Evolutionary conservation across 2,797 vertebrate genomes (phyloP).

Genomic region (Pangasius larnaudii): DNA sequence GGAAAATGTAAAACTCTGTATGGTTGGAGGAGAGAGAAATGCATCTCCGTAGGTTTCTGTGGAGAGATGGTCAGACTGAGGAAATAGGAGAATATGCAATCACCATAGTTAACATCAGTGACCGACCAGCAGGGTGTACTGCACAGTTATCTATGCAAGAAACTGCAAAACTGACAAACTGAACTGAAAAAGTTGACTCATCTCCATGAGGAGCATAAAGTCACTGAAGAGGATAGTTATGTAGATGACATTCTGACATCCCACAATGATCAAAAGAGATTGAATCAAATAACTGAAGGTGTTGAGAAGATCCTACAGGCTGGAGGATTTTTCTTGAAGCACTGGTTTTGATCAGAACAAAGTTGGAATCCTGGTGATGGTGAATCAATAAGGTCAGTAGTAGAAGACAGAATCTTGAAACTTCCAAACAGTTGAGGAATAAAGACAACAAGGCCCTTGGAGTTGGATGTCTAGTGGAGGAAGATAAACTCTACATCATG

Average conservation of each 20-base stretch:
- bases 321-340: conserved; percentile 3
- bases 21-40: conserved; percentile 22
- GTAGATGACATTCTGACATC: background rate
- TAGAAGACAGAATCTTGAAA: too few species aligned
- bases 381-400: too few species aligned
- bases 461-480: conserved; percentile 12
- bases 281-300: too few species aligned
- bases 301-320: conserved; percentile 18
- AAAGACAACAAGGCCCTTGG: background rate
- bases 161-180: background rate
- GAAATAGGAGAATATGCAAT: background rate
- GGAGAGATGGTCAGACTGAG: background rate
- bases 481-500: conserved; percentile 36
- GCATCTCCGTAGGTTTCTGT: conserved; percentile 30
- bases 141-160: background rate
- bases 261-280: background rate
- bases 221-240: background rate
- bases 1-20: background rate
- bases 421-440: background rate
- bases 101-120: background rate
- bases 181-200: background rate
- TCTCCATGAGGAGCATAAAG: background rate
- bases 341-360: conserved; percentile 9
- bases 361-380: conserved; percentile 7
- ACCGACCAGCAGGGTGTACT: background rate